Evolutionary conservation across 2,888 invertebrate genomes (phyloP), one percentile per base, ranked within the genome.

Genomic region (Apotomis capreana): DNA sequence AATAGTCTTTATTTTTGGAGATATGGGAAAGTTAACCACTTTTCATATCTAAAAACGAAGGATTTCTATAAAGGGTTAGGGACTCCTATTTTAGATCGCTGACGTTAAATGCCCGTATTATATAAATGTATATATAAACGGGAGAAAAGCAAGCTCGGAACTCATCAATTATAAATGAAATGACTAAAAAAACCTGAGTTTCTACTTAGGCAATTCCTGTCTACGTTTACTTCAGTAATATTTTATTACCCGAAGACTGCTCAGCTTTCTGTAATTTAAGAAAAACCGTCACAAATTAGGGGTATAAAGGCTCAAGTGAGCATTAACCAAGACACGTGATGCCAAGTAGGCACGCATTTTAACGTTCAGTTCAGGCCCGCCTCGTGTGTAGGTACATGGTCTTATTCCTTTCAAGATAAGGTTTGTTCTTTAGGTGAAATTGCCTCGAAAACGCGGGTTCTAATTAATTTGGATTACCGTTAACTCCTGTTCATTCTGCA

Each of bases 391-490:
- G n/a, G n/a, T 52, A 40, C 10, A 13, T 15, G 15, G 6, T 44
- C 52, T 58, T 73, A 67, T 15, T 51, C 13, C 15, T 1, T 26
- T 37, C 4, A 44, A 8, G 40, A 62, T 65, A 73, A 65, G 62
- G 73, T 15, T 73, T 62, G 37, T 54, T 68, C 54, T 72, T 5
- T 12, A 80, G 82, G 81, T 84, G 83, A 82, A 81, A 77, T 74
- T 85, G 85, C 82, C 83, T 84, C 83, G 84, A 83, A 26, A 40
- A 84, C 85, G 84, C 84, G 83, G 84, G 84, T 83, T 82, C 84
- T 89, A 90, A 91, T 91, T 90, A 90, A 91, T 91, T 89, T 89
- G 89, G 88, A 90, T 90, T 89, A 89, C 84, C 81, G 83, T 81
- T 81, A 80, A 81, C 79, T 80, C 83, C 78, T 83, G 78, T 77